Conservation (phyloP, 2,797 vertebrate genomes). For the Carduelis carduelis region DNA sequence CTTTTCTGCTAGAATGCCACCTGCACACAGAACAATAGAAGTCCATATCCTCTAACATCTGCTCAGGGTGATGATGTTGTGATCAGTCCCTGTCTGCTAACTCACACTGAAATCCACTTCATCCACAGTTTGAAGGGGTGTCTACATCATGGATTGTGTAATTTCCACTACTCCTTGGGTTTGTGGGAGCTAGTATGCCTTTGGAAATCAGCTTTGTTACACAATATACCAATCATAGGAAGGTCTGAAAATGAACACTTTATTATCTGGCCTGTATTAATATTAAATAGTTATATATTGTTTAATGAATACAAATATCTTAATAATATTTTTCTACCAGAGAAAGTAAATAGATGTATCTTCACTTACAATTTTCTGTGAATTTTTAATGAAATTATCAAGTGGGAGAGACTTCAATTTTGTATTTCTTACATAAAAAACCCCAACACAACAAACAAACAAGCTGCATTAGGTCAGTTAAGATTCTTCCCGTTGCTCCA, state of each 20-base stretch:
- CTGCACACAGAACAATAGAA: background rate
- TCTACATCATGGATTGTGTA: background rate
- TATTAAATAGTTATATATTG: background rate
- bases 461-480: background rate
- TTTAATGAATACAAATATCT: background rate
- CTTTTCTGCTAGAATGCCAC: background rate
- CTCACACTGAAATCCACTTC: background rate
- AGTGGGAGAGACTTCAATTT: background rate
- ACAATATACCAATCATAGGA: background rate
- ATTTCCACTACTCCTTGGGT: background rate
- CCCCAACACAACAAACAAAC: background rate
- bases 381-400: background rate
- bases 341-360: background rate
- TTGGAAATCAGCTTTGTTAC: background rate
- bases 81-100: background rate
- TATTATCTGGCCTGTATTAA: background rate
- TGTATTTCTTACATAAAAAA: background rate
- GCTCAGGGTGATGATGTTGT: background rate
- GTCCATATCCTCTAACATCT: background rate
- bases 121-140: background rate
- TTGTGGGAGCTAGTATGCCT: background rate
- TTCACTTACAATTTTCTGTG: background rate
- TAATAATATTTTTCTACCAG: background rate
- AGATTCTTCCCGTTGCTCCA: background rate
- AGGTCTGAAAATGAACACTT: background rate